A percentile compares a stretch with the other conserved stretches of the same genome.
phyloP scores from a whole-genome alignment of 2,888 invertebrate genomes.

The Aspidiotus destructor region DNA sequence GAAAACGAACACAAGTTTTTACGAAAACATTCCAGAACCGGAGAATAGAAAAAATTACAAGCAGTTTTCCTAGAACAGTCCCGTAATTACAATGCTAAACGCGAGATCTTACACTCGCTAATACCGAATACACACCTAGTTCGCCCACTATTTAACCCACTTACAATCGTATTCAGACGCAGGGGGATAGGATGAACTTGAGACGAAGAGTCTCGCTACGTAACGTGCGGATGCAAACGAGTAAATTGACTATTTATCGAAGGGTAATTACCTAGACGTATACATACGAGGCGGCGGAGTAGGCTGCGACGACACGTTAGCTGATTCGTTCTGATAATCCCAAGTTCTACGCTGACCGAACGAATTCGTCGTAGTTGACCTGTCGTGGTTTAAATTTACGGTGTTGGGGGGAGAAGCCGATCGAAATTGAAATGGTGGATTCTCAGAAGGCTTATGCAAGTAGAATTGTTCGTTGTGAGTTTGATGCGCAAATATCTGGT shows the following conservation, averaged over 20 bases:
- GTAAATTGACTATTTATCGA: neutral
- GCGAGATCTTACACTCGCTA: too few relatives aligned
- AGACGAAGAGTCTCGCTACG: too few relatives aligned
- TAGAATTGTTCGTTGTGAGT: slow-evolving; percentile 16
- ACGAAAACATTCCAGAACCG: too few relatives aligned
- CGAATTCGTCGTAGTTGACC: slow-evolving; percentile 13
- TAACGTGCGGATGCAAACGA: too few relatives aligned
- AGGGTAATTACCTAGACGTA: slow-evolving; percentile 10
- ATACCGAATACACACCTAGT: too few relatives aligned
- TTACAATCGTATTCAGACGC: too few relatives aligned
- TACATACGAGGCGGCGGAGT: slow-evolving; percentile 20
- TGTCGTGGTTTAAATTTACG: slow-evolving; percentile 1
- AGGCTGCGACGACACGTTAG: slow-evolving; percentile 14
- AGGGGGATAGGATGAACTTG: too few relatives aligned
- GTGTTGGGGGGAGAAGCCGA: neutral
- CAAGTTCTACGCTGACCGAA: slow-evolving; percentile 21
- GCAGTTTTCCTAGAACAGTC: too few relatives aligned
- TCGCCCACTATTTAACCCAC: too few relatives aligned
- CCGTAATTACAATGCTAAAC: too few relatives aligned
- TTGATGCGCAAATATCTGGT: slow-evolving; percentile 13
- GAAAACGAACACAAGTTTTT: too few relatives aligned
- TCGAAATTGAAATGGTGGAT: slow-evolving; percentile 10
- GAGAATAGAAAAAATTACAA: too few relatives aligned
- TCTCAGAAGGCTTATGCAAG: slow-evolving; percentile 19
- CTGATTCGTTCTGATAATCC: slow-evolving; percentile 22